phyloP scores from a whole-genome alignment of 2,888 invertebrate species.

The Lumbricus terrestris region DNA sequence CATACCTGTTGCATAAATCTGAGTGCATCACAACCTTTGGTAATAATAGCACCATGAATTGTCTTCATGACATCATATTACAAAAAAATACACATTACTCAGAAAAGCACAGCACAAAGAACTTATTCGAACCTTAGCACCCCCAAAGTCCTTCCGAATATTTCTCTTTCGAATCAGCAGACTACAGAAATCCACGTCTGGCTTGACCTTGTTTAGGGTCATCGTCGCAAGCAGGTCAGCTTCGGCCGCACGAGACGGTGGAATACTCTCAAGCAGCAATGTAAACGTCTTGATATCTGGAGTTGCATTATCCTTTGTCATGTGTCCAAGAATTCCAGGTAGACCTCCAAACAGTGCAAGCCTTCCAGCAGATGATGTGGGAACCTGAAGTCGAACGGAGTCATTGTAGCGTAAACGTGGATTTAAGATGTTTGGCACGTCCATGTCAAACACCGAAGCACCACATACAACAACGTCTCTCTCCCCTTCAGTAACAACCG shows the following conservation, averaged over 20 bases:
- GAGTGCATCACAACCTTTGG: background rate
- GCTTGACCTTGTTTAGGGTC: conserved; percentile 61
- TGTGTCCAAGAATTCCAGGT: conserved; percentile 73
- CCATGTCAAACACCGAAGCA: conserved; percentile 12
- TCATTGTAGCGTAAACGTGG: conserved; percentile 17
- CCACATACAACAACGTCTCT: background rate
- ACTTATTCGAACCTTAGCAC: conserved; percentile 68
- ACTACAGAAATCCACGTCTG: conserved; percentile 82
- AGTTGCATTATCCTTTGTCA: conserved; percentile 68
- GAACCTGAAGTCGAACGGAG: background rate
- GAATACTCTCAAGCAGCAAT: conserved; percentile 72
- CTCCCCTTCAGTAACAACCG: background rate
- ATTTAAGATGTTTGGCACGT: conserved; percentile 42
- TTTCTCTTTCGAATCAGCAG: conserved; percentile 79
- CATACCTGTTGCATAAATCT: background rate
- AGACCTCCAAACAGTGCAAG: conserved; percentile 74
- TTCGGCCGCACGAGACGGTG: conserved; percentile 70
- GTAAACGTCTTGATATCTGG: conserved; percentile 80
- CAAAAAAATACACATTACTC: background rate
- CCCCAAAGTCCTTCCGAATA: conserved; percentile 60
- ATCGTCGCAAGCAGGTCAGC: conserved; percentile 68
- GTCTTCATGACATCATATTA: background rate
- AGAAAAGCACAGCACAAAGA: background rate
- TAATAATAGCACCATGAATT: background rate
- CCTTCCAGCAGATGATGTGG: conserved; percentile 39